Evolutionary conservation across 1,140 invertebrate species (phyloP), one percentile per base, ranked within the genome.

Genomic region (Melipona quadrifasciata): DNA sequence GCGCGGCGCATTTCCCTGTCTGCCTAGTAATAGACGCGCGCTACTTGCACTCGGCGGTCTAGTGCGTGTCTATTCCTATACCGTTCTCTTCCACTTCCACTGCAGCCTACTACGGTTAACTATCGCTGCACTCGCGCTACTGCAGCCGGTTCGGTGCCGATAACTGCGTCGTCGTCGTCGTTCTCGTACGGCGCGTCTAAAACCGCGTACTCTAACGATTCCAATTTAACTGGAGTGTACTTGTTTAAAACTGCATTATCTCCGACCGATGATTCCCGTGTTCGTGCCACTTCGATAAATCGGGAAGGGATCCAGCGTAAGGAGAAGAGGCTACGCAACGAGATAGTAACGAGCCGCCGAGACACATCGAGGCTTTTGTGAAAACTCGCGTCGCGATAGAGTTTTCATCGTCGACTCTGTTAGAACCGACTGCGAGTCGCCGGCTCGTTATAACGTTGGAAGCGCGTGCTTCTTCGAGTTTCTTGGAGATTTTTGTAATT

Each of bases 11-110:
- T 90, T 84, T 89, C 72, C 61, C 75, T 75, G 92, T 90, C 92
- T 89, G 92, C 82, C 91, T 92, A 92, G 89, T 89, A 92, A 87
- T 92, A 92, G 92, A 82, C 47, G 81, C 87, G 80, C 84, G 89
- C 93, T 93, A 93, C 93, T 93, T 92, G 76, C 39, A 21, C n/a
- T 47, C 67, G 55, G 6, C 73, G 58, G 79, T 11, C 58, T 89
- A 87, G 78, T 39, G 53, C 86, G 80, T 73, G 80, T 87, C 88
- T 89, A 90, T 85, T 90, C 88, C 79, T 17, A 89, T 61, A 83
- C 64, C 55, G 82, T 72, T 53, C 39, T 61, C 31, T 88, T 84
- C 89, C 76, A 90, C 84, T 88, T 84, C 89, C 79, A 90, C 81
- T 88, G 76, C 80, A 76, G 39, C 39, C 8, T 47, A 71, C 75